Evolutionary conservation across 2,797 vertebrate species (phyloP).

Genomic region (Smutsia gigantea): DNA sequence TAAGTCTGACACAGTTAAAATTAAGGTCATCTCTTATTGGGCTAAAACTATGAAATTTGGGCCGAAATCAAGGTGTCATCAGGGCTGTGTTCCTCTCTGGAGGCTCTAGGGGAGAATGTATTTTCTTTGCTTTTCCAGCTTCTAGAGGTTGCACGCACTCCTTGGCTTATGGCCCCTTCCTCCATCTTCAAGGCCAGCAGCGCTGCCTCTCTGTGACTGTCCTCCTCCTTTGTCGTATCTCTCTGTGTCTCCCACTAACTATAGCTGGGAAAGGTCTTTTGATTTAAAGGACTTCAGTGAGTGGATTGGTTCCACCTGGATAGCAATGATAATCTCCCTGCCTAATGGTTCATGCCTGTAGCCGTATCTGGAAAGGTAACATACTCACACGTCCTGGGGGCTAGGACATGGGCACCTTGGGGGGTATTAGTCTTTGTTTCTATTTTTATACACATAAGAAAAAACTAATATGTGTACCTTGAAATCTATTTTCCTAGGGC

Average conservation of each 20-base stretch:
- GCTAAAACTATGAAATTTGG: not conserved
- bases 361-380: not conserved
- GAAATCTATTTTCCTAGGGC: not conserved
- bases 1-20: not conserved
- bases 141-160: not conserved
- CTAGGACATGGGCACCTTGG: not conserved
- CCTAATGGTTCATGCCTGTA: not conserved
- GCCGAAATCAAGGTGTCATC: not conserved
- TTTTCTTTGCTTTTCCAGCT: not conserved
- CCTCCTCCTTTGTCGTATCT: not conserved
- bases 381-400: not conserved
- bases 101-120: not conserved
- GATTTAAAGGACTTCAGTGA: not conserved
- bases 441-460: conserved; percentile 10
- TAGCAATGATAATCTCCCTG: not conserved
- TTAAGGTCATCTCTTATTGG: not conserved
- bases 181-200: not conserved
- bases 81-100: not conserved
- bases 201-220: not conserved
- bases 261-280: not conserved
- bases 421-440: not conserved
- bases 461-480: not conserved
- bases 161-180: not conserved
- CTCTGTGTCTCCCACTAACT: not conserved
- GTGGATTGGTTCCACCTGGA: not conserved